Percentiles rank a stretch among this genome's conserved stretches.
Conservation (phyloP, 2,797 vertebrate species). For the Catamblyrhynchus diadema region DNA sequence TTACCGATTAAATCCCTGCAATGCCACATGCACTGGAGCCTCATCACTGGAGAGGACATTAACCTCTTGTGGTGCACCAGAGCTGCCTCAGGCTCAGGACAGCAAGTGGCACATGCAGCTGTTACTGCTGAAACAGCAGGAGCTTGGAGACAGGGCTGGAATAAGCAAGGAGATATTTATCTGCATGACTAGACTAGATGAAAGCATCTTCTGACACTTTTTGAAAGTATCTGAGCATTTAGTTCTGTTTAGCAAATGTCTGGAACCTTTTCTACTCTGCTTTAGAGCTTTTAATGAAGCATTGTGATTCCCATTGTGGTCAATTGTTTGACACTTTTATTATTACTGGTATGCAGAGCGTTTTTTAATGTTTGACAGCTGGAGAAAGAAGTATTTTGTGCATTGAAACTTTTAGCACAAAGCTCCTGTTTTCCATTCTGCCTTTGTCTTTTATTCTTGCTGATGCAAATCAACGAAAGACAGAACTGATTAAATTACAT, state of each 20-base stretch:
- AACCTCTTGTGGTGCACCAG: background rate
- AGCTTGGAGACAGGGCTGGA: background rate
- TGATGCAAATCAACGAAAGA: constrained; percentile 48
- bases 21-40: background rate
- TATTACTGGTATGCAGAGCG: constrained; percentile 9
- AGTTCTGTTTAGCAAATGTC: constrained; percentile 35
- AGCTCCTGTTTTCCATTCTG: constrained; percentile 56
- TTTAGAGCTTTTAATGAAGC: constrained; percentile 47
- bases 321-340: constrained; percentile 48
- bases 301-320: constrained; percentile 50
- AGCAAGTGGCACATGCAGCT: background rate
- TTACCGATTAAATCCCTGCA: background rate
- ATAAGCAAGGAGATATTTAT: background rate
- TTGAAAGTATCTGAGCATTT: background rate
- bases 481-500: constrained; percentile 59
- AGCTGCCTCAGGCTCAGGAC: background rate
- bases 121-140: background rate
- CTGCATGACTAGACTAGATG: background rate
- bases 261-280: constrained; percentile 39
- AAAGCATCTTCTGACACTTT: constrained; percentile 35
- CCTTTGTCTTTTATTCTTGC: constrained; percentile 62
- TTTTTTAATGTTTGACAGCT: constrained; percentile 54
- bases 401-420: constrained; percentile 58
- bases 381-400: constrained; percentile 64
- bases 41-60: background rate